Evolutionary conservation across 2,797 vertebrate genomes (phyloP).

Genomic region (Danio tinwini): DNA sequence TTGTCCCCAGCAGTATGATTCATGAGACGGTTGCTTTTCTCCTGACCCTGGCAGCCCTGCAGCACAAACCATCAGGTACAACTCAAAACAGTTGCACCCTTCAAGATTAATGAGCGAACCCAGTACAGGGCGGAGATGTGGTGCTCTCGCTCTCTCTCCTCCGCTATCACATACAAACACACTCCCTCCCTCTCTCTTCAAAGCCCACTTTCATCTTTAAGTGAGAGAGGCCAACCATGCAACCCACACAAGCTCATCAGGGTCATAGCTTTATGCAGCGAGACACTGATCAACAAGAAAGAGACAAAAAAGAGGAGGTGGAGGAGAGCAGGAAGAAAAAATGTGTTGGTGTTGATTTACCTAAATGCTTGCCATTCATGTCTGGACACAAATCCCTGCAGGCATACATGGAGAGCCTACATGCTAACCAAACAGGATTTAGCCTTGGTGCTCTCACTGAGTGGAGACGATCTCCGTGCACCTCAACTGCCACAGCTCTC

Average conservation of each 20-base stretch:
- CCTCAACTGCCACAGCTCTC: slow-evolving; percentile 65
- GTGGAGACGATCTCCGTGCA: slow-evolving; percentile 59
- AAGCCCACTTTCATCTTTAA: slow-evolving; percentile 45
- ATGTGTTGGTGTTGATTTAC: slow-evolving; percentile 59
- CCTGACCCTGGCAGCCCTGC: slow-evolving; percentile 68
- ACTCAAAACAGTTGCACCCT: slow-evolving; percentile 74
- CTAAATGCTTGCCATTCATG: slow-evolving; percentile 47
- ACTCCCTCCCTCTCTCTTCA: slow-evolving; percentile 37
- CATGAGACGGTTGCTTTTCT: slow-evolving; percentile 68
- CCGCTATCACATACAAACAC: slow-evolving; percentile 52
- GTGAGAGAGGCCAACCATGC: slow-evolving; percentile 52
- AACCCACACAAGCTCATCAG: slow-evolving; percentile 50
- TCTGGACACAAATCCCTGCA: slow-evolving; percentile 68
- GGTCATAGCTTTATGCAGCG: slow-evolving; percentile 60
- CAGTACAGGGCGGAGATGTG: slow-evolving; percentile 54
- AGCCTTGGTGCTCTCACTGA: slow-evolving; percentile 67
- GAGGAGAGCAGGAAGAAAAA: slow-evolving; percentile 1
- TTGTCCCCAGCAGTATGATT: slow-evolving; percentile 74
- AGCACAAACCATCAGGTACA: slow-evolving; percentile 74
- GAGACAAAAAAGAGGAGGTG: slow-evolving; percentile 23
- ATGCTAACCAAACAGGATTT: slow-evolving; percentile 70
- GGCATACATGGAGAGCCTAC: slow-evolving; percentile 64
- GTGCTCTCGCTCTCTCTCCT: slow-evolving; percentile 37
- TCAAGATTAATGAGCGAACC: slow-evolving; percentile 73
- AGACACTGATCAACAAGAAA: slow-evolving; percentile 59